Base-by-base conservation (phyloP, 2,113 vertebrate species). In the Anarrhichthys ocellatus region DNA sequence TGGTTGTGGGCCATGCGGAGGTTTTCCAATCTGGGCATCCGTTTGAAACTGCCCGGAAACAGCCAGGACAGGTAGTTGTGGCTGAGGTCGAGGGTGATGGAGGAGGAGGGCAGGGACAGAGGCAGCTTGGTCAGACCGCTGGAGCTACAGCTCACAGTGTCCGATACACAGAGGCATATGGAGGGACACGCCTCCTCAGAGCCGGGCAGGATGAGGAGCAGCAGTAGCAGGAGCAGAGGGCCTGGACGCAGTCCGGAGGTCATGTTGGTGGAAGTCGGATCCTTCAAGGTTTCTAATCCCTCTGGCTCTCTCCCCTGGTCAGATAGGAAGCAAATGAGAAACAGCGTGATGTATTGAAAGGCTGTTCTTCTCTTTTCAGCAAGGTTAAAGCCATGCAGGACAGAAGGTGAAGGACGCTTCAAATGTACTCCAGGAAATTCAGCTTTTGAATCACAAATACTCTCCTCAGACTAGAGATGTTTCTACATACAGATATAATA, bases 81-180 rank as follows among this genome's bases (percentile, higher is more conserved):
- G 90, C 97, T 98, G 85, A 99, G 93, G 87, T 99, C 98, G 50
- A 99, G 92, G 22, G 93, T 96, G 81, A 92, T 89, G 0, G 96
- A 91, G 40, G 95, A 95, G 61, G 88, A 65, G 0, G 96, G 96
- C 88, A 99, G 89, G 0, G 70, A 85, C 6, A 9, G 77, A 4
- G 98, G 98, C 58, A 97, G 92, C n/a, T 13, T 77, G 44, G 91
- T 87, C 80, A 99, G 95, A 34, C 70, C 94, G 24, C 87, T 90
- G 73, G 92, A 95, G 86, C 95, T 96, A 80, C 98, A 99, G 93
- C 96, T 98, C 74, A 98, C 94, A 42, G 97, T 94, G 80, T 99
- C 98, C 0, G 97, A 96, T 70, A 96, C 94, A 79, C 98, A 99
- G 86, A 99, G 95, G 84, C 98, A 99, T 13, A 76, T 77, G 0